Conservation (phyloP, 2,888 invertebrate genomes). For the Ariolimax columbianus region DNA sequence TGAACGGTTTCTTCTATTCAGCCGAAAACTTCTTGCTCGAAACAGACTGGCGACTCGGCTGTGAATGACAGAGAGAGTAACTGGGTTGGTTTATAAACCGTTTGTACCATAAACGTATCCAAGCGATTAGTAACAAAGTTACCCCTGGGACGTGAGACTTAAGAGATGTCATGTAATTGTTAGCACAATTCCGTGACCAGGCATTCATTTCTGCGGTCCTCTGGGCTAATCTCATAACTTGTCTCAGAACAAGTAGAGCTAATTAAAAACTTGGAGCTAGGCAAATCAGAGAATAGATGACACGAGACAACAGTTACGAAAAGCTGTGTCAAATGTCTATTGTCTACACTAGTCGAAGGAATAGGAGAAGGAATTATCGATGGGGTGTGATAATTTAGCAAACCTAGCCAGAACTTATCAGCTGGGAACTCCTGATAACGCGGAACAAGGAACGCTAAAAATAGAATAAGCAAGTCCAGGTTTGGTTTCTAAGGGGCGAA, state of each 20-base stretch:
- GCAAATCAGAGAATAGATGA: neutral
- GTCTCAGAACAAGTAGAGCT: neutral
- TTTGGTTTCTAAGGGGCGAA: too few species aligned
- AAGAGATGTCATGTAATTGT: neutral
- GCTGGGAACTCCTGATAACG: neutral
- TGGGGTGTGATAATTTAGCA: neutral
- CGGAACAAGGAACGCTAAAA: neutral
- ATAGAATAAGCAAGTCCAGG: too few species aligned
- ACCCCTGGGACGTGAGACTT: neutral
- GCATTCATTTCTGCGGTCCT: neutral
- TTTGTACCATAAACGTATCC: neutral
- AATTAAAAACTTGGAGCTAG: neutral
- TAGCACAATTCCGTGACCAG: conserved; percentile 7
- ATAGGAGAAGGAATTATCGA: neutral
- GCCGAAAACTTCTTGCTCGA: too few species aligned
- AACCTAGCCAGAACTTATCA: neutral
- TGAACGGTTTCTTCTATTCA: too few species aligned
- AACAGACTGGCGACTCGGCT: too few species aligned
- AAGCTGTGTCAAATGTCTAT: neutral
- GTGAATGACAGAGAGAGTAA: too few species aligned
- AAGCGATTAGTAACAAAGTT: neutral
- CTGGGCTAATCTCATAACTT: neutral
- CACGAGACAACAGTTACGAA: neutral
- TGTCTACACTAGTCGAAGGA: neutral
- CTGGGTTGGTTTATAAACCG: neutral